These are phyloP conservation scores for Dendrocincla tyrannina DNA, from an alignment of 2,797 vertebrate genomes.

Conservation along the genomic window DNA sequence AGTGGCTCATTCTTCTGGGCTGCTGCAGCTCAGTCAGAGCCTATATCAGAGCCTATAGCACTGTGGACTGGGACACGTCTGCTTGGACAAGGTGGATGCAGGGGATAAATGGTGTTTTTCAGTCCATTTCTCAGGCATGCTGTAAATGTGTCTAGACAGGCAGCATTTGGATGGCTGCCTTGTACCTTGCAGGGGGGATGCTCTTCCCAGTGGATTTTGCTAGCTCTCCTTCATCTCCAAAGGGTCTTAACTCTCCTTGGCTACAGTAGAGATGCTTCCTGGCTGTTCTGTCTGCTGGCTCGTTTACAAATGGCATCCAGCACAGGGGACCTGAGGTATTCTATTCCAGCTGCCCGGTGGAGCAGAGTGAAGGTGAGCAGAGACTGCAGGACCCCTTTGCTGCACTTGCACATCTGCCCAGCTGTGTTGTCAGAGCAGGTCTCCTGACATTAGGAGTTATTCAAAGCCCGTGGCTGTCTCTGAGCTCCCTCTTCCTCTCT, in stretches of 20 bases:
- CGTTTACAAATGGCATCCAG: not conserved
- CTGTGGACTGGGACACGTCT: not conserved
- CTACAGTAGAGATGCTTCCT: not conserved
- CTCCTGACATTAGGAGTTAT: not conserved
- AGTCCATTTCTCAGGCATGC: slow-evolving; percentile 10
- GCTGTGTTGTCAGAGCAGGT: not conserved
- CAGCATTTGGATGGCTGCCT: slow-evolving; percentile 11
- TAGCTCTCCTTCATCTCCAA: not conserved
- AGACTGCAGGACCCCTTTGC: not conserved
- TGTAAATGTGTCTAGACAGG: slow-evolving; percentile 24
- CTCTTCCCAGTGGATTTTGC: not conserved
- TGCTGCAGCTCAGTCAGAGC: not conserved
- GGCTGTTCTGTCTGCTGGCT: not conserved
- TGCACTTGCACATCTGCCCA: not conserved
- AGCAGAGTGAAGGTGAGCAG: not conserved
- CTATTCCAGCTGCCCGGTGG: not conserved
- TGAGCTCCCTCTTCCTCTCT: not conserved
- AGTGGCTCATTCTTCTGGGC: not conserved
- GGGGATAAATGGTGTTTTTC: not conserved
- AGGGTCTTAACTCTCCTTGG: not conserved
- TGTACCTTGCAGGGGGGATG: not conserved
- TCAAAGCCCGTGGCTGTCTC: not conserved
- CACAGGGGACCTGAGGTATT: not conserved
- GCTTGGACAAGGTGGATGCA: not conserved
- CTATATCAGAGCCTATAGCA: not conserved